Evolutionary conservation across 92 coral and sea anemone genomes (phyloP), one percentile per base, ranked within the genome.

Genomic region (Bergia puertoricense): DNA sequence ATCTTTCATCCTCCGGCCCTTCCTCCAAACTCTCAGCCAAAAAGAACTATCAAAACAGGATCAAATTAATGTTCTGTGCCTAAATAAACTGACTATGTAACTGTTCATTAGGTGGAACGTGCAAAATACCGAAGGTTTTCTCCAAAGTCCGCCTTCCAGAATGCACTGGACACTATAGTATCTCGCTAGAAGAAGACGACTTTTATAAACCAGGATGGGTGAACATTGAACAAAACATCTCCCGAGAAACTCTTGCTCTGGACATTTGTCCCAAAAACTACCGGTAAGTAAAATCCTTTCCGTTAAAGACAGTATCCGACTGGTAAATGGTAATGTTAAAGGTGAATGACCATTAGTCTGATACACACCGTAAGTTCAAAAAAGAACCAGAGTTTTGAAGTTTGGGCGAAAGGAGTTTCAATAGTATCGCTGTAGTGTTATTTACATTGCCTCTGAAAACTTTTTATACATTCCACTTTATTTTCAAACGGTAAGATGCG

Each of bases 201-300:
- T 91, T 78, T 57, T 91, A 44, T 37, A 85, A 88, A 38, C 93
- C 93, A 0, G 93, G 93, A 10, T 91, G 93, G 93, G 38, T 66
- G 38, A 82, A n/a, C 44, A 66, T 82, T 23, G 76, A 82, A 0
- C 46, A 14, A 45, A 82, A 82, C 86, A 23, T 82, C 76, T 82
- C 86, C 13, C 72, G 36, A 44, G 7, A 82, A 68, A 23, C 62
- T 4, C 86, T 82, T 22, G 76, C 54, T 45, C 77, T 67, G 4
- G 86, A 82, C 86, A 46, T 82, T 43, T 82, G 86, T n/a, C 86
- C 86, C 1, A n/a, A 22, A 13, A 82, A 82, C 59, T 82, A 82
- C 77, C n/a, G 86, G 86, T 81, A 3, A 81, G 86, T 50, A 8
- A 36, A 4, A 10, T 73, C 14, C 16, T 75, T 6, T 36, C n/a